Percentiles rank a stretch among this genome's conserved stretches.
Conservation (phyloP, 2,888 invertebrate genomes). For the Odontothrips loti region DNA sequence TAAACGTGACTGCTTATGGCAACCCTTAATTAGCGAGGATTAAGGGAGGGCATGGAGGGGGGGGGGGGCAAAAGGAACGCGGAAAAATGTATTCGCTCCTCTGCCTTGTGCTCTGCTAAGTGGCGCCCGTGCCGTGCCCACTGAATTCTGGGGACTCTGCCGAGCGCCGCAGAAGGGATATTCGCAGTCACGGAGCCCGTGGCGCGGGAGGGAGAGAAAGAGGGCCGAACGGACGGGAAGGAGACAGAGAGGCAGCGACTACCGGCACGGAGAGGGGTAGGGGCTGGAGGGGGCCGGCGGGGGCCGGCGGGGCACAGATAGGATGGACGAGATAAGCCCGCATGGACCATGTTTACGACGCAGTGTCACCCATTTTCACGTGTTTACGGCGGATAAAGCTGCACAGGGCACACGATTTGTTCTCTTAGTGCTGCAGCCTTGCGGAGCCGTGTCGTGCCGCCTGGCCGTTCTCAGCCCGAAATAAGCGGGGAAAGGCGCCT, state of each 20-base stretch:
- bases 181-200: not conserved
- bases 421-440: not conserved
- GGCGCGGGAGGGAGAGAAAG: not conserved
- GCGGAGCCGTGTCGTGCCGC: not conserved
- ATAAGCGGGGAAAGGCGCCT: not conserved
- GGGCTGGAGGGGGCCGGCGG: not conserved
- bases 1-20: constrained; percentile 11
- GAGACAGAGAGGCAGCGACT: not conserved
- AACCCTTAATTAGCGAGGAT: not conserved
- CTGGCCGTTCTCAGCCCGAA: not conserved
- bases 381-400: constrained; percentile 8
- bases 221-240: not conserved
- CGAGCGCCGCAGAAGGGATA: not conserved
- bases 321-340: not conserved
- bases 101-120: too few species aligned
- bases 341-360: not conserved
- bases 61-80: not conserved
- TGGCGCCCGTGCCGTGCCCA: too few species aligned
- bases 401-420: not conserved
- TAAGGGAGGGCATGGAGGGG: not conserved
- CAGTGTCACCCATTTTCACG: not conserved
- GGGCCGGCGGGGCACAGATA: not conserved
- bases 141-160: too few species aligned
- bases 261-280: not conserved
- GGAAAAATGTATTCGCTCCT: not conserved